Evolutionary conservation across 2,888 invertebrate genomes (phyloP).

Genomic region (Petrolisthes cinctipes): DNA sequence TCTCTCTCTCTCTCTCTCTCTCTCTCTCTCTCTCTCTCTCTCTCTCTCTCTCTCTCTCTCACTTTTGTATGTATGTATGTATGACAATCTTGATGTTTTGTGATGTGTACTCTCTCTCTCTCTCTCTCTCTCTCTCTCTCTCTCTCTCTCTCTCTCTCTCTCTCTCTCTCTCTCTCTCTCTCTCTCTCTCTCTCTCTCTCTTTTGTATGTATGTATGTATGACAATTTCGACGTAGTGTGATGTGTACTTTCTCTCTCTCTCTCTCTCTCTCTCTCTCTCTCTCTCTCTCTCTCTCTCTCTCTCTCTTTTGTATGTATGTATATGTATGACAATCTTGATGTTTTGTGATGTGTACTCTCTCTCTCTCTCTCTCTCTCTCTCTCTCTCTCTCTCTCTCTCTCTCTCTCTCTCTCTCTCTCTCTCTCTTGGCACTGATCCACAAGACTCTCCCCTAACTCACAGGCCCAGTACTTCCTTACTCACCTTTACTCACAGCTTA

Average conservation of each 20-base stretch:
- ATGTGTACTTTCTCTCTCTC: neutral
- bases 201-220: neutral
- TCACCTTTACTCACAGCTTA: neutral
- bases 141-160: neutral
- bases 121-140: neutral
- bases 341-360: neutral
- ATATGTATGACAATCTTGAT: no score
- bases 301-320: neutral
- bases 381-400: neutral
- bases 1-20: no score
- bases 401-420: neutral
- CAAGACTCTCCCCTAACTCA: neutral
- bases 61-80: neutral
- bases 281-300: neutral
- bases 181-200: neutral
- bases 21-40: neutral
- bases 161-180: neutral
- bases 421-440: neutral
- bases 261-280: neutral
- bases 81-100: neutral
- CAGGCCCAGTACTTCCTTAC: neutral
- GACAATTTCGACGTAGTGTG: neutral
- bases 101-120: no score
- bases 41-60: neutral
- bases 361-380: neutral